Base-by-base conservation (phyloP, 2,888 invertebrate genomes). In the Eupithecia insigniata region DNA sequence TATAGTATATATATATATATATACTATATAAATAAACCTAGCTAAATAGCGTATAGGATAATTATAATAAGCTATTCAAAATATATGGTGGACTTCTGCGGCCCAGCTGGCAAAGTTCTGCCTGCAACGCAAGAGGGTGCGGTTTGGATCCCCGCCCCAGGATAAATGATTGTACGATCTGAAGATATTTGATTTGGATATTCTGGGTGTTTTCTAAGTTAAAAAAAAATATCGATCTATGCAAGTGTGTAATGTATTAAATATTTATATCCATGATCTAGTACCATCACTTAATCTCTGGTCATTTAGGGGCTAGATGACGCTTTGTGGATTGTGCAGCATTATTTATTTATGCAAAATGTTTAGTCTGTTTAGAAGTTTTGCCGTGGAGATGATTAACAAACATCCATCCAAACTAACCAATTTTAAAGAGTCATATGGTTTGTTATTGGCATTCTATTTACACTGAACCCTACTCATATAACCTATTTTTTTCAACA, bases 401-500 rank as follows among this genome's bases (percentile, higher is more conserved):
- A 18, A 43, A 43, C 43, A 18, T 2, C 18, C 6, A 43, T 18
- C 6, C 6, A 43, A 18, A 18, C 39, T 39, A 16, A 39, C 39
- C n/a, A 43, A 16, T 39, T 39, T 4, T 39, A n/a, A n/a, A n/a
- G 5, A 43, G 18, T n/a, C 10, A 8, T 46, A 3, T 51, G 22
- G 22, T 22, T 22, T 10, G 28, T 28, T 28, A 58, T 30, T 7
- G 18, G 2, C 6, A 3, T 30, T 60, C 0, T 58, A 60, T 60
- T 18, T 60, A 34, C 16, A 64, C 26, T 22, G 64, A 64, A 39
- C 64, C 64, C 36, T 32, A 32, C 18, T 10, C 34, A 3, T 12
- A 0, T 71, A 22, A 67, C 55, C 60, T 69, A 39, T 64, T 66
- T 67, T 69, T 67, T 62, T 2, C 55, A 26, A 55, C 55, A 26